phyloP scores from a whole-genome alignment of 2,888 invertebrate genomes.

The Pseudococcus longispinus region DNA sequence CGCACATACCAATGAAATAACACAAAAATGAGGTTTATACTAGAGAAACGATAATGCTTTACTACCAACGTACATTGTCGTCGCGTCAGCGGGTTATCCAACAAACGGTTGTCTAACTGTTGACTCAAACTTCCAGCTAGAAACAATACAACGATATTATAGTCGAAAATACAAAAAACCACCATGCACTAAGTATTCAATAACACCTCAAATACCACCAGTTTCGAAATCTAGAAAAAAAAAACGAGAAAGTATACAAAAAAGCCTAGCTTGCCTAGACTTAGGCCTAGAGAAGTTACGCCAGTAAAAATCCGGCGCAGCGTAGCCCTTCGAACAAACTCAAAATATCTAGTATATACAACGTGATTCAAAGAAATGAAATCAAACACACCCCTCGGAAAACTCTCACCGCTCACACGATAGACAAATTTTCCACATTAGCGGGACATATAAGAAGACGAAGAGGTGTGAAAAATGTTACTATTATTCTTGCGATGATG shows the following conservation, averaged over 20 bases:
- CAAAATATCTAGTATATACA: too few species aligned
- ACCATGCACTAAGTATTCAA: neutral
- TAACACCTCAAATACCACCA: neutral
- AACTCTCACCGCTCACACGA: neutral
- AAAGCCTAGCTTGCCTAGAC: neutral
- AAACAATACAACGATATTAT: slow-evolving; percentile 17
- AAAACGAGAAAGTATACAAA: too few species aligned
- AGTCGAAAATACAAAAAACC: neutral
- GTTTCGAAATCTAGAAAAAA: neutral
- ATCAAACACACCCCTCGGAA: neutral
- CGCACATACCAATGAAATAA: neutral
- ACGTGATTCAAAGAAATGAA: neutral
- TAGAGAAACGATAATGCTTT: neutral
- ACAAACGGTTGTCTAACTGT: slow-evolving; percentile 43
- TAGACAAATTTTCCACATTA: neutral
- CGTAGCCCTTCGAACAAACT: neutral
- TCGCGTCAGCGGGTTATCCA: slow-evolving; percentile 45
- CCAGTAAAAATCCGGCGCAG: too few species aligned
- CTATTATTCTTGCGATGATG: neutral
- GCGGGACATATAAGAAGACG: neutral
- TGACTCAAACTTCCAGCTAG: slow-evolving; percentile 44
- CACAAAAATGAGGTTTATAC: neutral
- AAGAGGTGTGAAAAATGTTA: neutral
- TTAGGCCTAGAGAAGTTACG: neutral
- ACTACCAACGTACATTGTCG: slow-evolving; percentile 50